These are phyloP conservation scores for Andricus grossulariae DNA, from an alignment of 1,140 invertebrate species.

Conservation along the genomic window DNA sequence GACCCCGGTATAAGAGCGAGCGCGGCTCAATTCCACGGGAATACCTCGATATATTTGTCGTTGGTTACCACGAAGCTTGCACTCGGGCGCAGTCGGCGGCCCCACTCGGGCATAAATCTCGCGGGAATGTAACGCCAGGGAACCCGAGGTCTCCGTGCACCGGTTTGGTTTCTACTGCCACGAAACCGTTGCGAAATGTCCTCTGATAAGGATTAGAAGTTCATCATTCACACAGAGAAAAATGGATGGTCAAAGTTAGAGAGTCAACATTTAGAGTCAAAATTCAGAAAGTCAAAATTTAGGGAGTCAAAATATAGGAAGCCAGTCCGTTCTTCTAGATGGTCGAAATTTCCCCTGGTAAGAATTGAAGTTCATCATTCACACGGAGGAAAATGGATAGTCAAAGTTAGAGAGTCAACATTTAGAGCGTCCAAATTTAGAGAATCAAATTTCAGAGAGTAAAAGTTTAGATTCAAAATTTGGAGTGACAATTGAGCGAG, in stretches of 20 bases:
- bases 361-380: no score
- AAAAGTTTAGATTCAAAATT: not conserved
- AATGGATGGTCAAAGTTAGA: not conserved
- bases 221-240: constrained; percentile 41
- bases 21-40: constrained; percentile 70
- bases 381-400: no score
- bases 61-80: constrained; percentile 58
- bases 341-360: no score
- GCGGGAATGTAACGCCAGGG: constrained; percentile 60
- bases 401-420: no score
- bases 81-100: constrained; percentile 56
- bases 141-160: constrained; percentile 41
- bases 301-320: not conserved
- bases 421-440: no score
- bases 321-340: no score
- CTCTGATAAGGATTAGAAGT: constrained; percentile 36
- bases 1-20: constrained; percentile 67
- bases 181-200: constrained; percentile 45
- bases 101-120: constrained; percentile 59
- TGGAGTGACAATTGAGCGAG: no score
- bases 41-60: constrained; percentile 75
- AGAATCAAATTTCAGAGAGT: no score
- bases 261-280: no score
- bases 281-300: no score
- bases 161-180: constrained; percentile 41